Evolutionary conservation across 2,888 invertebrate species (phyloP).

Genomic region (Cantharis flavilabris): DNA sequence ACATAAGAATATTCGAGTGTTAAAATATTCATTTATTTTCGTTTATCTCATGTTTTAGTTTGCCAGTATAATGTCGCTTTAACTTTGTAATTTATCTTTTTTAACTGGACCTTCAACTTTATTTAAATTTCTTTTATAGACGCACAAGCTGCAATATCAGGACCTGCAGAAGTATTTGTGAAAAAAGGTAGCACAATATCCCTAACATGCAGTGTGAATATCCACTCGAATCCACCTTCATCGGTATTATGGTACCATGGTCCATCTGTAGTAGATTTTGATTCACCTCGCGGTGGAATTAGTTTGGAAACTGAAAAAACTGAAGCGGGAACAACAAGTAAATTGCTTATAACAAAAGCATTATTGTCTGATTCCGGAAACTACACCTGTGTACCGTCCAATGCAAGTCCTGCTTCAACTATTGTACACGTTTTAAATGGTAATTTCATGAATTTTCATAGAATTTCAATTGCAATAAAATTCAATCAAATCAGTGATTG

Average conservation of each 20-base stretch:
- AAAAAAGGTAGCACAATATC: slow-evolving; percentile 91
- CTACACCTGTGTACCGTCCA: slow-evolving; percentile 87
- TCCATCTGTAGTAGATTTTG: slow-evolving; percentile 78
- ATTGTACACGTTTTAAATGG: slow-evolving; percentile 86
- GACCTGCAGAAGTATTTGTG: slow-evolving; percentile 85
- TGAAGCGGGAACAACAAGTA: slow-evolving; percentile 79
- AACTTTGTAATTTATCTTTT: neutral
- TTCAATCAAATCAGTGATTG: too few species aligned
- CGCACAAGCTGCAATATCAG: slow-evolving; percentile 84
- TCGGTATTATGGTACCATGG: slow-evolving; percentile 89
- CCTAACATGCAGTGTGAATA: slow-evolving; percentile 84
- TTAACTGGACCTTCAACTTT: neutral
- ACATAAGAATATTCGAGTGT: neutral
- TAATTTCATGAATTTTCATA: slow-evolving; percentile 56
- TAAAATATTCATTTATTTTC: too few species aligned
- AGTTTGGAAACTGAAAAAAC: slow-evolving; percentile 86
- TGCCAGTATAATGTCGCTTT: neutral
- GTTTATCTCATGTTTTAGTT: neutral
- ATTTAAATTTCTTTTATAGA: slow-evolving; percentile 63
- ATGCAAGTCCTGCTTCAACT: slow-evolving; percentile 81
- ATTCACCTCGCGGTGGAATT: slow-evolving; percentile 83
- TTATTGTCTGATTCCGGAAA: slow-evolving; percentile 84
- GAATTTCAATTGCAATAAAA: neutral
- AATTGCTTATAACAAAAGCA: slow-evolving; percentile 82
- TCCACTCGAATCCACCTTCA: slow-evolving; percentile 77